Evolutionary conservation across 92 coral and sea anemone genomes (phyloP).

Genomic region (Zoanthus sociatus): DNA sequence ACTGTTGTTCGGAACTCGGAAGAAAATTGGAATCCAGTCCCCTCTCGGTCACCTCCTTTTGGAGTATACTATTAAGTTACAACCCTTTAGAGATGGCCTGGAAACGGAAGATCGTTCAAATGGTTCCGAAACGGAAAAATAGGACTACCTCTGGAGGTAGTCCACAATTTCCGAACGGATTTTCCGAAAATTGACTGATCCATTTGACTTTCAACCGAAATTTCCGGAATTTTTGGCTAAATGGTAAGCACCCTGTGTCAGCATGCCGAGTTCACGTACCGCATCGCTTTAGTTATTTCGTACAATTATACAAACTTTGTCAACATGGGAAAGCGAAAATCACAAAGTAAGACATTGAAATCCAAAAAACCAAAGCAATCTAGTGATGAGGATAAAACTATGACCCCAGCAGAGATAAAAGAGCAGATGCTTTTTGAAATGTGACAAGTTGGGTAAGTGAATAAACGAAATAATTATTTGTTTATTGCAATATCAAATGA

Average conservation of each 20-base stretch:
- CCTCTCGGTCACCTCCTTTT: too few relatives aligned
- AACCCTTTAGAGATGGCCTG: neutral
- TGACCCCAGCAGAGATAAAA: neutral
- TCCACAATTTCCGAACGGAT: constrained; percentile 9
- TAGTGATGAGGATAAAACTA: neutral
- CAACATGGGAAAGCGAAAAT: constrained; percentile 9
- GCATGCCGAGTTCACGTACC: neutral
- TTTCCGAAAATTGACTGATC: neutral
- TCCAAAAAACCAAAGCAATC: neutral
- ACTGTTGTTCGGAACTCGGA: too few relatives aligned
- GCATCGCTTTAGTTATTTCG: neutral
- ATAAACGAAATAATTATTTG: neutral
- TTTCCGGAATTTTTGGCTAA: constrained; percentile 4
- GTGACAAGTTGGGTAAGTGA: neutral
- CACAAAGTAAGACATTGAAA: neutral
- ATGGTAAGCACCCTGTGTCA: neutral
- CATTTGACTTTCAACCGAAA: constrained; percentile 4
- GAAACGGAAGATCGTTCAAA: constrained; percentile 3
- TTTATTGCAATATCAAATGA: too few relatives aligned
- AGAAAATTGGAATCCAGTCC: too few relatives aligned
- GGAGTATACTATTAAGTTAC: too few relatives aligned
- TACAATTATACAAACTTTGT: neutral
- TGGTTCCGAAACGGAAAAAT: constrained; percentile 1
- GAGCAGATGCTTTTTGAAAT: neutral
- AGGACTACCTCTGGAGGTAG: neutral